phyloP scores from a whole-genome alignment of 1,140 invertebrate species.

The Drosophila willistoni region DNA sequence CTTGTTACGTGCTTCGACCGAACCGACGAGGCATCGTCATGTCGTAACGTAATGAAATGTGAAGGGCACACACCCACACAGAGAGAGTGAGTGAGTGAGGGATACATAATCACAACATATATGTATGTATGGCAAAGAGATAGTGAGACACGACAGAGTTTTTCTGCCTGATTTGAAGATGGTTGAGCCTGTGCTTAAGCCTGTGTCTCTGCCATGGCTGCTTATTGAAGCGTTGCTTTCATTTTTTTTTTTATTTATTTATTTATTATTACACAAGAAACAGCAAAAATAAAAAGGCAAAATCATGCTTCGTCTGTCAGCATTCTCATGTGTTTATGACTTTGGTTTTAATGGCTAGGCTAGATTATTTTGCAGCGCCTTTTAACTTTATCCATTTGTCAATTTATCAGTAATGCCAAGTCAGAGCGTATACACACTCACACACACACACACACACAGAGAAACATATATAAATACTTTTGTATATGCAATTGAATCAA shows the following conservation, averaged over 20 bases:
- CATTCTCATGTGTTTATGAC: slow-evolving; percentile 13
- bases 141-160: slow-evolving; percentile 77
- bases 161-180: slow-evolving; percentile 79
- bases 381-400: not conserved
- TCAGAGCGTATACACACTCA: too few relatives aligned
- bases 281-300: slow-evolving; percentile 27
- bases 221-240: slow-evolving; percentile 71
- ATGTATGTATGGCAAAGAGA: slow-evolving; percentile 12
- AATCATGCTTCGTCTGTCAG: slow-evolving; percentile 51
- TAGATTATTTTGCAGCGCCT: slow-evolving; percentile 61
- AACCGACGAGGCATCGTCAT: slow-evolving; percentile 50
- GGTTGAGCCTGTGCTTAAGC: slow-evolving; percentile 12
- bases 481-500: not conserved
- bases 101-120: not conserved
- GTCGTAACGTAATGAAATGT: slow-evolving; percentile 75
- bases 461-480: too few relatives aligned
- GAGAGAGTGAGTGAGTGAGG: too few relatives aligned
- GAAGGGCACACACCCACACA: slow-evolving; percentile 29
- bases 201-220: slow-evolving; percentile 33
- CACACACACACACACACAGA: too few relatives aligned
- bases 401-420: not conserved
- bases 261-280: slow-evolving; percentile 58
- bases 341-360: slow-evolving; percentile 19
- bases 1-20: slow-evolving; percentile 75
- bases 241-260: slow-evolving; percentile 19